Conservation (phyloP, 2,113 vertebrate species). For the Leptodactylus fuscus region DNA sequence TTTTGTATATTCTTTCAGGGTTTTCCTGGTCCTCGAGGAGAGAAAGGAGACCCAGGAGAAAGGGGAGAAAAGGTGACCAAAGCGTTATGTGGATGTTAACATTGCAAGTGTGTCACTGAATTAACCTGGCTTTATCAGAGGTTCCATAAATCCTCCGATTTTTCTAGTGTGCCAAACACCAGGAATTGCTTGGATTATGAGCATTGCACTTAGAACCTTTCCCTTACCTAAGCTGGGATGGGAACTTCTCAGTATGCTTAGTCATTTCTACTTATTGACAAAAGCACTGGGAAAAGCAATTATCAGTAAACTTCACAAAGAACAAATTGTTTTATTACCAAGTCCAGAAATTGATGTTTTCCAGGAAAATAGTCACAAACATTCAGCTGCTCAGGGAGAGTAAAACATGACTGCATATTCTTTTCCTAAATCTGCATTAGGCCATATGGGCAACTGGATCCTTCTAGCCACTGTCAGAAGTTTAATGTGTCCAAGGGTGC, state of each 20-base stretch:
- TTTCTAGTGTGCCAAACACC: conserved; percentile 73
- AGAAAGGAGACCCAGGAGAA: conserved; percentile 95
- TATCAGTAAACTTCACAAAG: background rate
- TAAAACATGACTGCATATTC: no score
- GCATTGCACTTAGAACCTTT: conserved; percentile 3
- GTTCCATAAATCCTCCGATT: conserved; percentile 46
- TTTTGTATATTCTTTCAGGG: conserved; percentile 87
- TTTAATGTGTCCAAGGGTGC: no score
- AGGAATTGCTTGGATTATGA: conserved; percentile 39
- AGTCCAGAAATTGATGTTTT: background rate
- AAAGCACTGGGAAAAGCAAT: background rate
- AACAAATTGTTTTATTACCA: background rate
- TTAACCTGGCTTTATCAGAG: conserved; percentile 53
- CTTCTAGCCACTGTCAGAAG: no score
- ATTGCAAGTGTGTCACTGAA: conserved; percentile 63
- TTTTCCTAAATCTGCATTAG: background rate
- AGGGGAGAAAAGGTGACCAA: conserved; percentile 98
- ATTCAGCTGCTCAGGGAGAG: background rate
- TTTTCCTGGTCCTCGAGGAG: conserved; percentile 93
- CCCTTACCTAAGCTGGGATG: background rate
- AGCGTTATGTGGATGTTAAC: conserved; percentile 60
- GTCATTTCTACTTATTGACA: background rate
- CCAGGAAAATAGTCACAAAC: background rate
- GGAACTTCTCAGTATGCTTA: conserved; percentile 8
- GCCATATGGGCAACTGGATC: no score